Evolutionary conservation across 2,797 vertebrate species (phyloP).

Genomic region (Babyrousa celebensis): DNA sequence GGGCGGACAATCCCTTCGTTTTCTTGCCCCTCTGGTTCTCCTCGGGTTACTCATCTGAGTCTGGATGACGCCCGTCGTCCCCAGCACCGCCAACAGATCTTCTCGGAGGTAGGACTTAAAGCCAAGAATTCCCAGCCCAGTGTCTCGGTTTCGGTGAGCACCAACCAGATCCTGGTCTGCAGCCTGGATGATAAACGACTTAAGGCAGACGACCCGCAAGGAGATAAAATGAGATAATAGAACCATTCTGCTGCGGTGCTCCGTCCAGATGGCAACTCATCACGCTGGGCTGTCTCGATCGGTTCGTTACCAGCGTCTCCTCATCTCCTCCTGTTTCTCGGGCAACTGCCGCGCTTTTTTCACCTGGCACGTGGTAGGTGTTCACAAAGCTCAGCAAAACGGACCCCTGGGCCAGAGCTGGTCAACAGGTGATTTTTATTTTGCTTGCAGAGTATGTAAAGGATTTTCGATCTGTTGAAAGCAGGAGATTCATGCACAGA

Average conservation of each 20-base stretch:
- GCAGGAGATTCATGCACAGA: neutral
- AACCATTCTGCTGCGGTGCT: fast-evolving
- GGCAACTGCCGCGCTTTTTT: neutral
- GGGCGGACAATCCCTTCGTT: fast-evolving
- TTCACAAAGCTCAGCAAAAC: neutral
- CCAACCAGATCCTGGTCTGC: neutral
- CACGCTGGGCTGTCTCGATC: fast-evolving
- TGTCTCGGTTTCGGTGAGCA: neutral
- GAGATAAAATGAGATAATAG: neutral
- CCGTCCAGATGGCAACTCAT: neutral
- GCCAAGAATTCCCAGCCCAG: neutral
- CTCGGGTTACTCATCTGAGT: neutral
- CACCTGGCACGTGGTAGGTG: neutral
- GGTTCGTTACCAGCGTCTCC: fast-evolving
- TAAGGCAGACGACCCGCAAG: neutral
- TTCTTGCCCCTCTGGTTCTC: neutral
- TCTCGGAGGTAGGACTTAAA: neutral
- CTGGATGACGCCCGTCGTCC: neutral
- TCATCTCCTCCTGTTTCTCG: neutral
- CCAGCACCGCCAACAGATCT: neutral
- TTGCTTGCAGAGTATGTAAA: neutral
- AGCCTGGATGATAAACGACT: neutral
- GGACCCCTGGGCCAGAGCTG: neutral
- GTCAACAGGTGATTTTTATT: neutral
- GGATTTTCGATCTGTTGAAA: conserved; percentile 9